A percentile compares a stretch with the other conserved stretches of the same genome.
These are phyloP conservation scores for Huso huso DNA, from an alignment of 2,797 vertebrate species.

Conservation along the genomic window DNA sequence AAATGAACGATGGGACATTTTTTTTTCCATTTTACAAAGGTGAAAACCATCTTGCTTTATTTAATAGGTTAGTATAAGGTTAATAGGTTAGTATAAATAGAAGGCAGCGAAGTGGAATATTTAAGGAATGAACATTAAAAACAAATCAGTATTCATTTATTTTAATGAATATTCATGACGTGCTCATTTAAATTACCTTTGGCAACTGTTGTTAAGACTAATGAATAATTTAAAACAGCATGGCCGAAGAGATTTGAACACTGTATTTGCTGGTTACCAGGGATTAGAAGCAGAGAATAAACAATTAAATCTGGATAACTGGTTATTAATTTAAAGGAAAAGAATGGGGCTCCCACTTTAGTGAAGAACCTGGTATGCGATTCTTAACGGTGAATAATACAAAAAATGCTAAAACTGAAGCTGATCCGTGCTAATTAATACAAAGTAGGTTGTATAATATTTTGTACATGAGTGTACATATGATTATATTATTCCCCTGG, in stretches of 20 bases:
- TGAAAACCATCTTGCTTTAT: conserved; percentile 46
- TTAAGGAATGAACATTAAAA: conserved; percentile 63
- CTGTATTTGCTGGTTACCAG: conserved; percentile 71
- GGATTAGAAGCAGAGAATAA: conserved; percentile 70
- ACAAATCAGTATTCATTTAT: conserved; percentile 78
- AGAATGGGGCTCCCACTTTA: background rate
- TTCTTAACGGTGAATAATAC: background rate
- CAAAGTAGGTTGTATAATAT: too few species aligned
- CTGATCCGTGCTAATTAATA: background rate
- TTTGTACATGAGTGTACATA: too few species aligned
- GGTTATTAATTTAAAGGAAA: conserved; percentile 33
- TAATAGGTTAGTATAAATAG: conserved; percentile 29
- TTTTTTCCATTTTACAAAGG: background rate
- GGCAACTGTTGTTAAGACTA: conserved; percentile 78
- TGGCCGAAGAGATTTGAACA: conserved; percentile 75
- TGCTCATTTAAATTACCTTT: conserved; percentile 89
- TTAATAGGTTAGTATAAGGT: conserved; percentile 42
- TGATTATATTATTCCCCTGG: too few species aligned
- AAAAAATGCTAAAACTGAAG: background rate
- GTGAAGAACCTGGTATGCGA: background rate
- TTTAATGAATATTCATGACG: conserved; percentile 85
- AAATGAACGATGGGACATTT: conserved; percentile 35
- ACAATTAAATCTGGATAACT: conserved; percentile 60
- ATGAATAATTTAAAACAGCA: conserved; percentile 88
- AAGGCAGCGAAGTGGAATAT: conserved; percentile 51